A percentile compares a stretch with the other conserved stretches of the same genome.
Evolutionary conservation across 2,113 vertebrate species (phyloP).

Genomic region (Rousettus leschenaultii): DNA sequence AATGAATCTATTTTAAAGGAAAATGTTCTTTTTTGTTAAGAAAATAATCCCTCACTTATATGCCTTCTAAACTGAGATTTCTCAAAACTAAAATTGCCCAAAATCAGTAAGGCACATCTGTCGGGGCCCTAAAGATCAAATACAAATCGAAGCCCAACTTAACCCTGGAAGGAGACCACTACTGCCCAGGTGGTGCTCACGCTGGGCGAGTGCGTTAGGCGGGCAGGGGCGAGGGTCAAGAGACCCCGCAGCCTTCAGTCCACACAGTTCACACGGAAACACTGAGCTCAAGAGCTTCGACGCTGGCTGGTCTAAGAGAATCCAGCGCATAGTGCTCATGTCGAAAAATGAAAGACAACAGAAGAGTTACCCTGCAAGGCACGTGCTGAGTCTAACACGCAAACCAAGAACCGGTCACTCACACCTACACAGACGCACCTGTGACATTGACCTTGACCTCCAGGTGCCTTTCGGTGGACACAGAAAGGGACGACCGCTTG

Average conservation of each 20-base stretch:
- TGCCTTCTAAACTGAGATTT: slow-evolving; percentile 9
- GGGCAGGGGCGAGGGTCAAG: not conserved
- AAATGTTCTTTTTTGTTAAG: not conserved
- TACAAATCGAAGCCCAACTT: not conserved
- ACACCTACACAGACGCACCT: slow-evolving; percentile 81
- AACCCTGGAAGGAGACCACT: not conserved
- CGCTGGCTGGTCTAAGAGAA: not conserved
- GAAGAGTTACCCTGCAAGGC: not conserved
- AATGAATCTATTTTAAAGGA: not conserved
- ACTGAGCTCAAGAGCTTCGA: not conserved
- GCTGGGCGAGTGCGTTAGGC: rapidly evolving
- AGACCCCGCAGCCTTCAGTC: not conserved
- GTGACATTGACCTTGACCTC: slow-evolving; percentile 98
- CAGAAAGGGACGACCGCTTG: slow-evolving; percentile 91
- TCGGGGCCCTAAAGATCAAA: not conserved
- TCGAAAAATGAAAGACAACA: not conserved
- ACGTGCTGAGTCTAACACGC: not conserved
- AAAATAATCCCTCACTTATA: not conserved
- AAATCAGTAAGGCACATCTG: not conserved
- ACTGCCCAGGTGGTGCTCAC: not conserved
- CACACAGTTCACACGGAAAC: not conserved
- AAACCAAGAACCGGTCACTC: not conserved
- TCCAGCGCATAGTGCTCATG: not conserved
- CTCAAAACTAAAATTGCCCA: not conserved
- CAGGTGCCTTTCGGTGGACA: slow-evolving; percentile 88